Evolutionary conservation across 37 sponge, comb jelly and placozoan genomes (phyloP), one percentile per base, ranked within the genome.

Genomic region (Oscarella lobularis): DNA sequence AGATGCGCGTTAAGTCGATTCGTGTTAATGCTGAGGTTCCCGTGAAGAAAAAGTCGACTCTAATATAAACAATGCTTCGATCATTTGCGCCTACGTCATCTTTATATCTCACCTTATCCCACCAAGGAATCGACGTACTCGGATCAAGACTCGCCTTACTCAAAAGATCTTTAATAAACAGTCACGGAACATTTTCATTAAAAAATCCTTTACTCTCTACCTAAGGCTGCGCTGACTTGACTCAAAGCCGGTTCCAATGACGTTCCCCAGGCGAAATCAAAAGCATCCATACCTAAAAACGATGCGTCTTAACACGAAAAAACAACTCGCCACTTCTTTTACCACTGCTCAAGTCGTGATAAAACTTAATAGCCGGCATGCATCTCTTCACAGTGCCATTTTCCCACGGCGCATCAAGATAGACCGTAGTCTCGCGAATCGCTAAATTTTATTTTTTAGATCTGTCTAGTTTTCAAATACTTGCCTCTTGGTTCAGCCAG

Each of bases 101-200:
- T 27, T 20, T 48, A 9, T 48, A 48, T 27, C 20, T 14, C 74
- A n/a, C 87, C 82, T 89, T 93, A 73, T 95, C 96, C 96, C 96
- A 95, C 65, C 78, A 95, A 0, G 96, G 85, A n/a, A 95, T 83
- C 31, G 89, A 85, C 36, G 39, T 67, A 73, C 93, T 92, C 9
- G 96, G 96, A 38, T 95, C 96, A 60, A 88, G 6, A 0, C 84
- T 79, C n/a, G 84, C 84, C 39, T 67, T 79, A 40, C 76, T 82
- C 35, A 95, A 39, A 31, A 80, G 60, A 67, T 86, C 96, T 88
- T 69, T 4, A 39, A 40, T 48, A 48, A 9, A 48, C 14, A 27
- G 9, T 20, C 20, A 48, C 9, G 14, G 20, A 48, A 20, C 9
- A 48, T 9, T 20, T 48, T 27, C 60, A 48, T 9, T 48, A 9